A percentile compares a stretch with the other conserved stretches of the same genome.
These are phyloP conservation scores for Pachypeltis micranthus DNA, from an alignment of 1,140 invertebrate species.

Conservation along the genomic window DNA sequence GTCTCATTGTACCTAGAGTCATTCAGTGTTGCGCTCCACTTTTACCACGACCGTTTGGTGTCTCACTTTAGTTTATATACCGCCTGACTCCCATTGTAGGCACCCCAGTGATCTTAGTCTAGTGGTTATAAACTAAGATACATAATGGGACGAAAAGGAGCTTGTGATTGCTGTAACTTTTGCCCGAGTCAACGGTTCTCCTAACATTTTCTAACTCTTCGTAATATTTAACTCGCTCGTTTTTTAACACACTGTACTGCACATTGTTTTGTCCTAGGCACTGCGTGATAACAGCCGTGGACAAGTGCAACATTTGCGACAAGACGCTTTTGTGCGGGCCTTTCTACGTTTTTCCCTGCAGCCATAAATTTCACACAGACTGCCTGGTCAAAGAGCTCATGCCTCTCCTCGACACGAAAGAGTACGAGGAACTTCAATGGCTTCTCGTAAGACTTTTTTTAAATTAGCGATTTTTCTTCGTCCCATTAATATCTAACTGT, in stretches of 20 bases:
- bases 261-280: constrained; percentile 39
- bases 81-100: no score
- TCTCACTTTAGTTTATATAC: no score
- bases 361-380: constrained; percentile 87
- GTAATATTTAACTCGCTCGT: not conserved
- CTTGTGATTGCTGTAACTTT: not conserved
- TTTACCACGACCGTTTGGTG: no score
- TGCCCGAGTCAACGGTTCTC: not conserved
- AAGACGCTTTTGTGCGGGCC: constrained; percentile 66
- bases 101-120: no score
- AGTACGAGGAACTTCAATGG: constrained; percentile 38
- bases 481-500: not conserved
- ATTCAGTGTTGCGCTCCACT: no score
- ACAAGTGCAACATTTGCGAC: constrained; percentile 71
- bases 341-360: constrained; percentile 92
- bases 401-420: constrained; percentile 45
- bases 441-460: constrained; percentile 35
- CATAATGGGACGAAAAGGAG: no score
- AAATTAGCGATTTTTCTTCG: not conserved
- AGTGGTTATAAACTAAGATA: no score
- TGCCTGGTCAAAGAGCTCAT: constrained; percentile 75
- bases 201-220: not conserved
- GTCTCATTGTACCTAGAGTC: no score
- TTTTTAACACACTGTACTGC: not conserved
- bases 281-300: constrained; percentile 58